These are phyloP conservation scores for Grus americana DNA, from an alignment of 2,113 vertebrate genomes.

Conservation along the genomic window DNA sequence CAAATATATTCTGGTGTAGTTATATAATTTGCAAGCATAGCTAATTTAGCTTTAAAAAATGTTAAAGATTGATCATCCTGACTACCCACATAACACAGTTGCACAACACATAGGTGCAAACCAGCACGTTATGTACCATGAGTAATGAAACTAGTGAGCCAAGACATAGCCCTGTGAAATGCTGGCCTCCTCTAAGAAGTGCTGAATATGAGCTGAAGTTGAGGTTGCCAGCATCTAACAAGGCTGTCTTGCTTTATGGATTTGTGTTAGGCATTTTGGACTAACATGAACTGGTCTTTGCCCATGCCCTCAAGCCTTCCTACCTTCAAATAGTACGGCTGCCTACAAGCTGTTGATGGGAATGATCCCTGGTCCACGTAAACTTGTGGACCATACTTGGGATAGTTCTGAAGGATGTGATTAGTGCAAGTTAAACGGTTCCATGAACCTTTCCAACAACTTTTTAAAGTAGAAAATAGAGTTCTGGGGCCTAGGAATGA, in stretches of 20 bases:
- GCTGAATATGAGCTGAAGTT: neutral
- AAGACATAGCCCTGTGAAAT: neutral
- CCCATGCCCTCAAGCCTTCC: neutral
- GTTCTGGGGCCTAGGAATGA: neutral
- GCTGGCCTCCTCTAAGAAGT: neutral
- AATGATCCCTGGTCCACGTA: neutral
- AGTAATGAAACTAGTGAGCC: neutral
- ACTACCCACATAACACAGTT: neutral
- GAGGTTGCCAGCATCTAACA: neutral
- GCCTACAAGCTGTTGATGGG: neutral
- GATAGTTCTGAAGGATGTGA: neutral
- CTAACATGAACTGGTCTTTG: neutral
- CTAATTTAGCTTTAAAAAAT: neutral
- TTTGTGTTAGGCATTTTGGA: neutral
- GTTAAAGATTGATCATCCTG: neutral
- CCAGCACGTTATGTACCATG: accelerated
- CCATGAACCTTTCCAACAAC: neutral
- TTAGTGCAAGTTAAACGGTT: accelerated
- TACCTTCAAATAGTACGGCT: neutral
- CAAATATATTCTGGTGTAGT: neutral
- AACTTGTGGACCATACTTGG: neutral
- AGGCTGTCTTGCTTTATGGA: neutral
- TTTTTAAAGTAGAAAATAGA: neutral
- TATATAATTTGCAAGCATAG: neutral
- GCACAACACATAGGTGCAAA: neutral